These are phyloP conservation scores for Netelia melanura DNA, from an alignment of 2,888 invertebrate species.

Conservation along the genomic window DNA sequence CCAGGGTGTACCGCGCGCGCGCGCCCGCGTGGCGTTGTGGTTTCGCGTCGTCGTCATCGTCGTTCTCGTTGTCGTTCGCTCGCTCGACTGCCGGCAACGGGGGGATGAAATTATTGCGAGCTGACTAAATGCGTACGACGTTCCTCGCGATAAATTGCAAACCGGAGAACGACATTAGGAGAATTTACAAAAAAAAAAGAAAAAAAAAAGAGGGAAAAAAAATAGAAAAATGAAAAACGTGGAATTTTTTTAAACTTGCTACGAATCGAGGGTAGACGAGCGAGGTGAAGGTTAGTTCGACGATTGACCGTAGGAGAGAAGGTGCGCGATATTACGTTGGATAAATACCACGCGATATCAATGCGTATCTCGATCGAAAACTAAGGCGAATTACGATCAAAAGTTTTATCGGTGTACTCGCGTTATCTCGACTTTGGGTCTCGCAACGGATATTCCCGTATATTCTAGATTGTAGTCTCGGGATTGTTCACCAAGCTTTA, in stretches of 20 bases:
- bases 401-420: background rate
- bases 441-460: constrained; percentile 11
- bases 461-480: constrained; percentile 14
- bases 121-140: background rate
- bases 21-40: constrained; percentile 4
- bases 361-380: background rate
- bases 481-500: constrained; percentile 43
- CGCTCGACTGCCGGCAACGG: background rate
- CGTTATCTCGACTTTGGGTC: background rate
- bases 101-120: constrained; percentile 25
- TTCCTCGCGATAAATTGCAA: background rate
- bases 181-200: background rate
- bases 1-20: background rate
- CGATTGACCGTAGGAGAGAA: background rate
- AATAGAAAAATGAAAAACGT: no score
- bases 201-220: no score
- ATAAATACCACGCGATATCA: background rate
- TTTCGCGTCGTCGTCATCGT: constrained; percentile 14
- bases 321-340: background rate
- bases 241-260: background rate
- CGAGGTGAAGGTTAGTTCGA: background rate
- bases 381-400: constrained; percentile 3
- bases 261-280: background rate
- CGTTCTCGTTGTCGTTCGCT: constrained; percentile 2
- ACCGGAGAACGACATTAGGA: background rate